Percentiles rank a stretch among this genome's conserved stretches.
phyloP scores from a whole-genome alignment of 1,140 invertebrate species.

The Pseudomyrmex concolor region DNA sequence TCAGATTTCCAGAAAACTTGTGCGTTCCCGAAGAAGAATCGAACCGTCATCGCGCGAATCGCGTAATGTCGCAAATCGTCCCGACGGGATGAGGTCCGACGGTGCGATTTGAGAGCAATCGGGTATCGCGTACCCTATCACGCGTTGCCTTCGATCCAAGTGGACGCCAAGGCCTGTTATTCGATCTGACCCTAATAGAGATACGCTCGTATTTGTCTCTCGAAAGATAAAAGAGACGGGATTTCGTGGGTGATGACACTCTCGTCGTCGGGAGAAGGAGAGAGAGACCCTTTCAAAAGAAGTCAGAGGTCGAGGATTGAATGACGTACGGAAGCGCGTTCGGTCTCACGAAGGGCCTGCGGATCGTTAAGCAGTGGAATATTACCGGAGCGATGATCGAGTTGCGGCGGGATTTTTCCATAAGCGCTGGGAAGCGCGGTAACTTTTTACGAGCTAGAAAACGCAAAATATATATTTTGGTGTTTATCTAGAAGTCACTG shows the following conservation, averaged over 20 bases:
- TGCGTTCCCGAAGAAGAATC: neutral
- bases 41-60: conserved; percentile 1
- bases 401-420: conserved; percentile 26
- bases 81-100: neutral
- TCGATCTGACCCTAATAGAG: conserved; percentile 66
- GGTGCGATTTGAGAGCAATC: conserved; percentile 53
- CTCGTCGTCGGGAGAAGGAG: neutral
- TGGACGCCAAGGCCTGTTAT: conserved; percentile 61
- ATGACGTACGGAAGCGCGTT: no score
- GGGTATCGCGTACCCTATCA: conserved; percentile 45
- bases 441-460: no score
- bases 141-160: conserved; percentile 59
- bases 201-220: conserved; percentile 43
- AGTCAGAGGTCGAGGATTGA: neutral
- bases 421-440: neutral
- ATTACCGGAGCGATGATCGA: conserved; percentile 39
- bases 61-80: conserved; percentile 29
- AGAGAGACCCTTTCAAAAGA: conserved; percentile 24
- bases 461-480: no score
- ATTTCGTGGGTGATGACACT: conserved; percentile 23
- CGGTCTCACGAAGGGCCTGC: conserved; percentile 22
- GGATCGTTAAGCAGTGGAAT: conserved; percentile 54
- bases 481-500: no score
- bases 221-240: conserved; percentile 44
- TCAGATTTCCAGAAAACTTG: no score